These are phyloP conservation scores for Tethea ocularis DNA, from an alignment of 2,888 invertebrate species.

Conservation along the genomic window DNA sequence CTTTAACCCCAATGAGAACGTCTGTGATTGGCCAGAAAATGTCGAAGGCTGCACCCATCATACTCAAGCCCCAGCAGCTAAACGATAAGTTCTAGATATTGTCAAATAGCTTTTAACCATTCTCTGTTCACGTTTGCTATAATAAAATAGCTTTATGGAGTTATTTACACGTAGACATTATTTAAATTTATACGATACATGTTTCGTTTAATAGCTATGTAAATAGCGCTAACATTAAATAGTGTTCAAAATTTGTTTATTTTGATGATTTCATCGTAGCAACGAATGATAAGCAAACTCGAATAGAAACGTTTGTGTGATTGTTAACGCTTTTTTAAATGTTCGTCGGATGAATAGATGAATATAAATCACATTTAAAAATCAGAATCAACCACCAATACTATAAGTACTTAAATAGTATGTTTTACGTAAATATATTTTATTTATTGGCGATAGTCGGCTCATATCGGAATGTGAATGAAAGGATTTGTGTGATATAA, in stretches of 20 bases:
- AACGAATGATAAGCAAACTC: neutral
- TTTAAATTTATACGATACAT: slow-evolving; percentile 27
- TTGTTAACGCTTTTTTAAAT: neutral
- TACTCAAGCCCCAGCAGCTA: slow-evolving; percentile 78
- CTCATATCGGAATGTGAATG: slow-evolving; percentile 49
- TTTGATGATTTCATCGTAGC: neutral
- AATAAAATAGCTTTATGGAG: slow-evolving; percentile 15
- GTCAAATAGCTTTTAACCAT: slow-evolving; percentile 24
- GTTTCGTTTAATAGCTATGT: slow-evolving; percentile 34
- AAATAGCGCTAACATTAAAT: slow-evolving; percentile 39
- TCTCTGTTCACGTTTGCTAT: slow-evolving; percentile 33
- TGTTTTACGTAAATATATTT: slow-evolving; percentile 33
- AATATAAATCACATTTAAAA: slow-evolving; percentile 11
- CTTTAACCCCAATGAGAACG: slow-evolving; percentile 96
- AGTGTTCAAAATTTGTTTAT: slow-evolving; percentile 39
- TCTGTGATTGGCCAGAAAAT: slow-evolving; percentile 98
- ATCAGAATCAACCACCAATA: slow-evolving; percentile 44
- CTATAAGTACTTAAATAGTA: slow-evolving; percentile 31
- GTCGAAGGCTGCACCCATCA: slow-evolving; percentile 91
- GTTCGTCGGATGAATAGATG: neutral
- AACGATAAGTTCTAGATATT: slow-evolving; percentile 52
- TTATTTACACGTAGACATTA: slow-evolving; percentile 29
- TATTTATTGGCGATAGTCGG: slow-evolving; percentile 61
- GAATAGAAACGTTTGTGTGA: neutral
- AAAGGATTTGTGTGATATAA: slow-evolving; percentile 75